Percentiles rank a stretch among this genome's conserved stretches.
phyloP scores from a whole-genome alignment of 2,113 vertebrate species.

The Salminus brasiliensis region DNA sequence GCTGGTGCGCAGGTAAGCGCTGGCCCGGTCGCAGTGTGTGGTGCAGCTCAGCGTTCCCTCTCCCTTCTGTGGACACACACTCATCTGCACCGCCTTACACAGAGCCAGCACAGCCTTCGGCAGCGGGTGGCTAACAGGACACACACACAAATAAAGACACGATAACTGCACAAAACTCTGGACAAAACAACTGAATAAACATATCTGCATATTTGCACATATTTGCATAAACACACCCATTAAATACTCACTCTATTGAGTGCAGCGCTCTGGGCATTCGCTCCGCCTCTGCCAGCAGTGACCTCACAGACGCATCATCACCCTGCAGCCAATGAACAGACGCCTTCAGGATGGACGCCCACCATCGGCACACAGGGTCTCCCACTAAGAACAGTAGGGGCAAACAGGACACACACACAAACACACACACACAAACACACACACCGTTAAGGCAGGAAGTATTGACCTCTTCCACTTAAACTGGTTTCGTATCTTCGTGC shows the following conservation, averaged over 20 bases:
- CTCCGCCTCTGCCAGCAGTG: constrained; percentile 85
- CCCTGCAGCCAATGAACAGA: constrained; percentile 90
- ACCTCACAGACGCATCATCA: constrained; percentile 82
- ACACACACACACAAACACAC: background rate
- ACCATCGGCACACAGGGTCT: constrained; percentile 93
- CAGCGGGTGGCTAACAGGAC: constrained; percentile 82
- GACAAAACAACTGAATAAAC: too few relatives aligned
- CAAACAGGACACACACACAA: background rate
- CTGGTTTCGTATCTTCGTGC: too few relatives aligned
- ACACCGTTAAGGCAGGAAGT: background rate
- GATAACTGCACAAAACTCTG: too few relatives aligned
- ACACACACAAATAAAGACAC: background rate
- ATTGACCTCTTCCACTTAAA: background rate
- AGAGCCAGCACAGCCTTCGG: constrained; percentile 86
- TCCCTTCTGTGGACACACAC: constrained; percentile 84
- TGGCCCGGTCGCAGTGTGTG: constrained; percentile 88
- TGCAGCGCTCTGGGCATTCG: constrained; percentile 90
- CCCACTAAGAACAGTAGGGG: constrained; percentile 72
- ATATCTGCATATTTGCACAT: background rate
- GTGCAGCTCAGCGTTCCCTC: constrained; percentile 82
- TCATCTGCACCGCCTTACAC: constrained; percentile 90
- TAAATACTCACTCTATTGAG: constrained; percentile 83
- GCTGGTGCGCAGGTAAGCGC: constrained; percentile 86
- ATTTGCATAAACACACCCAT: background rate
- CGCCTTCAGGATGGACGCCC: constrained; percentile 87